These are phyloP conservation scores for Theonella swinhoei DNA, from an alignment of 37 sponge, comb jelly and placozoan species.

Conservation along the genomic window DNA sequence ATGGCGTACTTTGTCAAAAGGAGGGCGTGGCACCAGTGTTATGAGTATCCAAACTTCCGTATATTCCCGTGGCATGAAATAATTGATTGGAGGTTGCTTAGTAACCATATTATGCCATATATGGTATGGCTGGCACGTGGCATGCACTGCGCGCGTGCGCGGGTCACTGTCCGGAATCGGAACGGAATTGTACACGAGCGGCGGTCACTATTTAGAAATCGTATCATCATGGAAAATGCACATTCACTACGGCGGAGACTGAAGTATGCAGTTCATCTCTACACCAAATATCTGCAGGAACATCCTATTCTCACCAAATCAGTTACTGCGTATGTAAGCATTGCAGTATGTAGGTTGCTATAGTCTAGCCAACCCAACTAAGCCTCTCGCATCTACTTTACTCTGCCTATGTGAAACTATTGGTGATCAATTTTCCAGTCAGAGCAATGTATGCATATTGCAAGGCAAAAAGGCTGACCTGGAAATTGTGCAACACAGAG, in stretches of 20 bases:
- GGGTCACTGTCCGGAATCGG: no score
- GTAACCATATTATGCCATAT: no score
- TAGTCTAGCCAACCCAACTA: background rate
- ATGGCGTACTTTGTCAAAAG: background rate
- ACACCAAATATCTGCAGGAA: conserved; percentile 31
- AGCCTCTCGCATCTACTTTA: background rate
- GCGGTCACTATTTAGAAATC: no score
- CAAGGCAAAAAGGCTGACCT: no score
- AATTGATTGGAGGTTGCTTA: conserved; percentile 53
- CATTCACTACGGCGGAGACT: background rate
- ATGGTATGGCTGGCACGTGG: no score
- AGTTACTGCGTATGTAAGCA: conserved; percentile 43
- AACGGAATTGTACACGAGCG: no score
- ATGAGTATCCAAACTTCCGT: background rate
- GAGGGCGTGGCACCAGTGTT: conserved; percentile 37
- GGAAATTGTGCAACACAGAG: no score
- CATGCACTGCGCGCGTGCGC: no score
- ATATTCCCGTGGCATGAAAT: conserved; percentile 5
- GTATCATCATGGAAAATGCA: no score
- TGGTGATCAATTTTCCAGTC: no score
- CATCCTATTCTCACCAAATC: conserved; percentile 66
- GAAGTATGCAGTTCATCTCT: background rate
- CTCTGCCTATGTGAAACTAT: no score
- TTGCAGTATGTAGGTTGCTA: background rate
- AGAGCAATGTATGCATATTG: no score